Evolutionary conservation across 2,113 vertebrate genomes (phyloP), one percentile per base, ranked within the genome.

Genomic region (Apistogramma diplotaenia): DNA sequence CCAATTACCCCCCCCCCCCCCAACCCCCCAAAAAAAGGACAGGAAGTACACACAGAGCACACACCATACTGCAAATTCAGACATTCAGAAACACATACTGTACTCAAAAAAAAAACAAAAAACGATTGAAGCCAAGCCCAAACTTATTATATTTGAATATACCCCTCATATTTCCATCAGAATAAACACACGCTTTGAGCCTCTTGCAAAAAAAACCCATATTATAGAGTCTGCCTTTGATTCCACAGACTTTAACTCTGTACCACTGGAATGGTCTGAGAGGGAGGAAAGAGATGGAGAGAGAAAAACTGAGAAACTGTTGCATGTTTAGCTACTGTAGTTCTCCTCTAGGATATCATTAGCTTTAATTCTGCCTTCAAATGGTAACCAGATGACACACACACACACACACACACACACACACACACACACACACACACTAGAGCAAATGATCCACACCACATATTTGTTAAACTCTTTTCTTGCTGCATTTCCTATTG

Each of bases 301-400:
- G 19, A 51, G 55, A 23, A 77, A 77, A 78, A 76, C 46, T 13
- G 82, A 83, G 76, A 76, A 61, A 82, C 80, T 78, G 89, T 84
- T 87, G 87, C 89, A 90, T 90, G 90, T 92, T 93, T 86, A 89
- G 93, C 93, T 94, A 93, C 93, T 88, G 93, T 91, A 94, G 89
- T 89, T 90, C 85, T 94, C 86, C 92, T 93, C 86, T 89, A 93
- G 91, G 93, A 92, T 92, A 91, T 94, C 92, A 94, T 93, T 94
- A 94, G 90, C 85, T 74, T 89, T 87, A 92, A 91, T 93, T 91
- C 91, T 82, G 85, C 76, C 86, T 83, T 85, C 82, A 93, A 93
- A 94, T 94, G 84, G 89, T 62, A 90, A 93, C 91, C 94, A 94
- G 92, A 94, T 94, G 93, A 94, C 83, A 78, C 23, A 8, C 13